phyloP scores from a whole-genome alignment of 2,113 vertebrate species.

The Apaloderma vittatum region DNA sequence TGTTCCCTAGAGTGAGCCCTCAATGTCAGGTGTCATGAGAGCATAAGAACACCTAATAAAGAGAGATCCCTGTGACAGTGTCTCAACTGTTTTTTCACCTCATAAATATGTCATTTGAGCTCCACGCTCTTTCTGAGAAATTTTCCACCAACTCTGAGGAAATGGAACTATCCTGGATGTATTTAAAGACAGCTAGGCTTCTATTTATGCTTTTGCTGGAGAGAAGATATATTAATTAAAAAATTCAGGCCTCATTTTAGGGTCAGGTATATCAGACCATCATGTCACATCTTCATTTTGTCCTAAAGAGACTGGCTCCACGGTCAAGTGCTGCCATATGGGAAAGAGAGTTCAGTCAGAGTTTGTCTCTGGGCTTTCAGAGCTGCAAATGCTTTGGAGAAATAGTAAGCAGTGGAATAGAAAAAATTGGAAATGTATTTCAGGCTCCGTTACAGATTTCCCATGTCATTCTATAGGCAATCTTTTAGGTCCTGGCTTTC shows the following conservation, averaged over 20 bases:
- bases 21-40: slow-evolving; percentile 45
- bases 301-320: not conserved
- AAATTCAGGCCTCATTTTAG: not conserved
- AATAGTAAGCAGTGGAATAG: not conserved
- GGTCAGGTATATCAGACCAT: not conserved
- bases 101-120: slow-evolving; percentile 77
- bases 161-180: slow-evolving; percentile 6
- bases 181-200: not conserved
- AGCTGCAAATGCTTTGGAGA: not conserved
- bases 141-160: slow-evolving; percentile 54
- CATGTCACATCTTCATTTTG: not conserved
- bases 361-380: not conserved
- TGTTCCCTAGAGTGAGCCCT: not conserved
- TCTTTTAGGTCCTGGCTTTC: not conserved
- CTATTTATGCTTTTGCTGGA: not conserved
- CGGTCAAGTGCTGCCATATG: not conserved
- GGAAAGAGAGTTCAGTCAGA: not conserved
- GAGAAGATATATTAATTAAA: not conserved
- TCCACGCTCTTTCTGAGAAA: slow-evolving; percentile 34
- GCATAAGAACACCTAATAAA: slow-evolving; percentile 57
- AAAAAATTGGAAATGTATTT: not conserved
- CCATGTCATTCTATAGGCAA: not conserved
- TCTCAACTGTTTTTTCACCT: slow-evolving; percentile 70
- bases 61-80: slow-evolving; percentile 43
- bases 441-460: not conserved